Percentiles rank a stretch among this genome's conserved stretches.
Evolutionary conservation across 2,888 invertebrate species (phyloP).

Genomic region (Philereme vetulata): DNA sequence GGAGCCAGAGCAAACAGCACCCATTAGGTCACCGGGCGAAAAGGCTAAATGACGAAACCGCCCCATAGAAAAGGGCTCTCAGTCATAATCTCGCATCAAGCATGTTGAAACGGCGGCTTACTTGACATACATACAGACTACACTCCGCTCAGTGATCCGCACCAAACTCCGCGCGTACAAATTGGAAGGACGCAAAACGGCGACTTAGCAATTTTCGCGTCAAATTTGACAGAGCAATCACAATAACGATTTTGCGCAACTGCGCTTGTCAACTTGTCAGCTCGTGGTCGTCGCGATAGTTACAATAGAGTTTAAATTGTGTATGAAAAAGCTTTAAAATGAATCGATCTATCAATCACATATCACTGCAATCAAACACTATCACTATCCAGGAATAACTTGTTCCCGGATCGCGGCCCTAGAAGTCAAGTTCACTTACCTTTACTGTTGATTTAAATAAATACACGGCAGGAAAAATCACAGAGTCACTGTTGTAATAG

Average conservation of each 20-base stretch:
- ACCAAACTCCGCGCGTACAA: constrained; percentile 48
- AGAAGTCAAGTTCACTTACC: constrained; percentile 70
- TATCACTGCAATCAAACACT: constrained; percentile 32
- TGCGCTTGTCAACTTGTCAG: constrained; percentile 39
- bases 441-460: constrained; percentile 68
- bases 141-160: constrained; percentile 52
- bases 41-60: constrained; percentile 49
- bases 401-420: constrained; percentile 53
- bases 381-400: constrained; percentile 25
- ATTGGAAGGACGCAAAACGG: constrained; percentile 47
- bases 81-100: constrained; percentile 62
- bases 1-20: constrained; percentile 27
- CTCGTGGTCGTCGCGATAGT: constrained; percentile 29
- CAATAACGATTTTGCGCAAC: constrained; percentile 47
- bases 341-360: constrained; percentile 24
- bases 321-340: constrained; percentile 6
- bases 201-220: constrained; percentile 50
- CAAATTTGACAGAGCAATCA: constrained; percentile 46
- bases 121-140: constrained; percentile 74
- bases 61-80: constrained; percentile 73
- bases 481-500: constrained; percentile 82
- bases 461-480: constrained; percentile 79
- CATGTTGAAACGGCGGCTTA: constrained; percentile 63
- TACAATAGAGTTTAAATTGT: constrained; percentile 41
- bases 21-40: constrained; percentile 34